Evolutionary conservation across 2,113 vertebrate genomes (phyloP).

Genomic region (Gasterosteus nipponicus): DNA sequence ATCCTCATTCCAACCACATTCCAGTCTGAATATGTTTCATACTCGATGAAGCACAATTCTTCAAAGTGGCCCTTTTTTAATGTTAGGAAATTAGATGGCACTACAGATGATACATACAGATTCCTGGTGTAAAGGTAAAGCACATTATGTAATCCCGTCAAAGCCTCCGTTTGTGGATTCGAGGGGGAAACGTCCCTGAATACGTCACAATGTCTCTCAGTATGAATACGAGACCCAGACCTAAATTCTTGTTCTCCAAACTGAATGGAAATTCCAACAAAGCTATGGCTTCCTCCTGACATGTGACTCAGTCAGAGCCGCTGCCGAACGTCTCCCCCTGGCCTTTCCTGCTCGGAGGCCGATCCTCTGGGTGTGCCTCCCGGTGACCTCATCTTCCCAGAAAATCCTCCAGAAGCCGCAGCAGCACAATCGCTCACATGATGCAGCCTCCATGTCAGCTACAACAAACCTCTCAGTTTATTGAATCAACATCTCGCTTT

Average conservation of each 20-base stretch:
- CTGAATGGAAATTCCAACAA: constrained; percentile 62
- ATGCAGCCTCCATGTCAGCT: constrained; percentile 16
- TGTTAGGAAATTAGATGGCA: background rate
- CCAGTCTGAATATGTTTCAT: constrained; percentile 16
- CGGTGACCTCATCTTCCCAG: constrained; percentile 70
- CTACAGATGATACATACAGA: background rate
- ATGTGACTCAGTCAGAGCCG: constrained; percentile 47
- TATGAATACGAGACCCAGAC: constrained; percentile 27
- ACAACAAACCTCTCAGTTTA: constrained; percentile 30
- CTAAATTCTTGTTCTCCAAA: constrained; percentile 23
- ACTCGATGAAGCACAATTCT: background rate
- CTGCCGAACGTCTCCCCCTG: constrained; percentile 46
- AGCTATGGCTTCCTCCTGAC: constrained; percentile 38
- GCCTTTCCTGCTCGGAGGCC: constrained; percentile 42
- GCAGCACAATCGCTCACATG: constrained; percentile 30
- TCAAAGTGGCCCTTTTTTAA: background rate
- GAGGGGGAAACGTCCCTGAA: background rate
- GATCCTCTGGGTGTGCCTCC: constrained; percentile 63
- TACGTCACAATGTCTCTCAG: background rate
- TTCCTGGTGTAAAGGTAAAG: constrained; percentile 4
- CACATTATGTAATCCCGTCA: constrained; percentile 13
- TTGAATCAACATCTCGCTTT: background rate
- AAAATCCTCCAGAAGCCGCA: constrained; percentile 54
- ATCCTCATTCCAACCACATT: constrained; percentile 61
- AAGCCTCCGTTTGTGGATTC: constrained; percentile 20